Evolutionary conservation across 2,797 vertebrate species (phyloP).

Genomic region (Megaceryle alcyon): DNA sequence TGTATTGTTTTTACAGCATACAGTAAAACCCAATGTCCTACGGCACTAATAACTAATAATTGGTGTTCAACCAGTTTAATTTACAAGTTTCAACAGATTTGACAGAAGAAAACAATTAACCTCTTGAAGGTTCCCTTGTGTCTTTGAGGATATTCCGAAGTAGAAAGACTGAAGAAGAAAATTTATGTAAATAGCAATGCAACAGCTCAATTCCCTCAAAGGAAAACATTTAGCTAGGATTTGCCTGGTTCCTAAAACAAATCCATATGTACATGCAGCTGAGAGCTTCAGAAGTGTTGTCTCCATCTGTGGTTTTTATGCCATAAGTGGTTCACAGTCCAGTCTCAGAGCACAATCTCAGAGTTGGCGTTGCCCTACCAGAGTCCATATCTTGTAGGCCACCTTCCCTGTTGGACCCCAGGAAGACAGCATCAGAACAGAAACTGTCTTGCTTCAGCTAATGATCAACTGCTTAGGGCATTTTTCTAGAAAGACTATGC

Average conservation of each 20-base stretch:
- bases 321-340: neutral
- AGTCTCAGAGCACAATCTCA: neutral
- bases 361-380: neutral
- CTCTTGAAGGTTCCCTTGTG: neutral
- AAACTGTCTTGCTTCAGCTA: neutral
- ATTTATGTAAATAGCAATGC: neutral
- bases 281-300: neutral
- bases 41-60: neutral
- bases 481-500: neutral
- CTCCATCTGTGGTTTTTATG: neutral
- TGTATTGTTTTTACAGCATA: neutral
- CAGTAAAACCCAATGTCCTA: slow-evolving; percentile 12
- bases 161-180: neutral
- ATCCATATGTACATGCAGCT: accelerated
- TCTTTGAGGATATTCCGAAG: neutral
- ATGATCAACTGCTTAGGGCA: neutral
- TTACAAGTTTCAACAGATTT: neutral
- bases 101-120: neutral
- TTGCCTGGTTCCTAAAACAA: neutral
- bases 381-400: accelerated
- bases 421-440: neutral
- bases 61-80: neutral
- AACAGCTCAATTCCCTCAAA: neutral
- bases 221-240: neutral
- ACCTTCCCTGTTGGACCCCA: neutral